Percentiles rank a stretch among this genome's conserved stretches.
Conservation (phyloP, 2,888 invertebrate species). For the Drosophila borborema region DNA sequence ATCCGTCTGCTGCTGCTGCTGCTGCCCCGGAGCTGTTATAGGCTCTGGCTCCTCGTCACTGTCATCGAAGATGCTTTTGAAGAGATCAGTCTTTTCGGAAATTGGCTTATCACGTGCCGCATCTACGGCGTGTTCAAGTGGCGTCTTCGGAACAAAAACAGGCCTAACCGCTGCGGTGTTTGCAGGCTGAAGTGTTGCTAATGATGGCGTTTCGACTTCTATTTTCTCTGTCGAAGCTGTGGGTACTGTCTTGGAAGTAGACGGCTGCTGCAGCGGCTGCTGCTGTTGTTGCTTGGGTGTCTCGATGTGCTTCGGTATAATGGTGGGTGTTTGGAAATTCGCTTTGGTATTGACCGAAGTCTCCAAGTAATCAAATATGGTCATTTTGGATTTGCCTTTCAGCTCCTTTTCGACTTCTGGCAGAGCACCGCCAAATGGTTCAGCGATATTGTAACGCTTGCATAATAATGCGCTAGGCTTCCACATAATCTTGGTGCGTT, state of each 20-base stretch:
- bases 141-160: conserved; percentile 76
- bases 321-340: conserved; percentile 86
- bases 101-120: conserved; percentile 83
- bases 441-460: conserved; percentile 96
- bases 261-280: neutral
- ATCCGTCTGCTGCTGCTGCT: conserved; percentile 57
- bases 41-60: conserved; percentile 88
- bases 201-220: neutral
- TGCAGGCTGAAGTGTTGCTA: neutral
- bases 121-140: conserved; percentile 81
- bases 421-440: conserved; percentile 89
- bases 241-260: neutral
- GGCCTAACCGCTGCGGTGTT: conserved; percentile 20
- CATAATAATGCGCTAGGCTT: conserved; percentile 93
- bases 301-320: conserved; percentile 82
- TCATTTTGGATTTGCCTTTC: conserved; percentile 86
- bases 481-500: conserved; percentile 91
- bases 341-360: conserved; percentile 87
- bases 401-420: conserved; percentile 73
- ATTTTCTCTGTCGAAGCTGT: neutral
- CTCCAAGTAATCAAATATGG: conserved; percentile 92
- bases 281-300: conserved; percentile 23
- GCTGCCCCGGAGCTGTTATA: conserved; percentile 39
- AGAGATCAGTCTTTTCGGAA: conserved; percentile 91
- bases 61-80: conserved; percentile 95